Conservation (phyloP, 1,140 invertebrate genomes). For the Contarinia nasturtii region DNA sequence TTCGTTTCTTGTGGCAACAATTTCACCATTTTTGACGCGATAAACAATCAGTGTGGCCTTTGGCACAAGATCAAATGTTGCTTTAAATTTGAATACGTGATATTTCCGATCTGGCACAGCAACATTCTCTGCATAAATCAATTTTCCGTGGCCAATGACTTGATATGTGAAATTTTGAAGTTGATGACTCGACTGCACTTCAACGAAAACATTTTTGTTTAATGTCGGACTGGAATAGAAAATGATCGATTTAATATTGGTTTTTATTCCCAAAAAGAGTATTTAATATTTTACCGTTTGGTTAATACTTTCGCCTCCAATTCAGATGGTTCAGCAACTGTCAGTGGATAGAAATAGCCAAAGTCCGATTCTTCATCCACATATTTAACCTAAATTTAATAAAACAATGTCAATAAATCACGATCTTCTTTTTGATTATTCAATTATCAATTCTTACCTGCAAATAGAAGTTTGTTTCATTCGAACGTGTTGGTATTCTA, state of each 20-base stretch:
- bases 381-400: not conserved
- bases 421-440: too few species aligned
- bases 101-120: conserved; percentile 29
- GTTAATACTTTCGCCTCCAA: not conserved
- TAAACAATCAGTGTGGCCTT: not conserved
- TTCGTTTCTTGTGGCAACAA: not conserved
- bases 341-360: not conserved
- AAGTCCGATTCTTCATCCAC: not conserved
- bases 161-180: not conserved
- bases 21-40: conserved; percentile 1
- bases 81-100: conserved; percentile 3
- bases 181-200: not conserved
- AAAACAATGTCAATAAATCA: too few species aligned
- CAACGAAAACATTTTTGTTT: not conserved
- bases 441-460: not conserved
- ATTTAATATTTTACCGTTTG: not conserved
- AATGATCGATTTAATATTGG: not conserved
- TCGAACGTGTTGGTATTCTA: not conserved
- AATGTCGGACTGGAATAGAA: not conserved
- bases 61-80: conserved; percentile 1
- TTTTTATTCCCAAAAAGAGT: not conserved
- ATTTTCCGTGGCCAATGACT: not conserved
- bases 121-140: conserved; percentile 1
- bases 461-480: not conserved
- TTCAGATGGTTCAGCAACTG: not conserved